Conservation (phyloP, 2,113 vertebrate genomes). For the Muntiacus reevesi region DNA sequence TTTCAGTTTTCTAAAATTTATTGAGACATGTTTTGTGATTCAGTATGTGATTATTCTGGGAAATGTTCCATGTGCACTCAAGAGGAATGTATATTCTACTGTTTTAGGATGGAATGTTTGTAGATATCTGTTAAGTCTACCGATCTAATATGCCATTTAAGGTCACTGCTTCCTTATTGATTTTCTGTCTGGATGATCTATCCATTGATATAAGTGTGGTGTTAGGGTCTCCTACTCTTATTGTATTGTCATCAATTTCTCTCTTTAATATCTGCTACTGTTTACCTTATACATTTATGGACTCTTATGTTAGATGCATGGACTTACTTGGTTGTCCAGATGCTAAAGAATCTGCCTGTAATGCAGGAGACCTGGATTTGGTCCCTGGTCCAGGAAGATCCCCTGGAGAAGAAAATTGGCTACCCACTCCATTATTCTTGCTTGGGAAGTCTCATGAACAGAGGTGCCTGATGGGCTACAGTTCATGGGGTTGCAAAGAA, state of each 20-base stretch:
- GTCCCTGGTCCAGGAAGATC: not conserved
- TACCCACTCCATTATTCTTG: not conserved
- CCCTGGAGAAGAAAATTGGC: not conserved
- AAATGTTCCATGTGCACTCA: not conserved
- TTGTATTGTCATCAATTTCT: not conserved
- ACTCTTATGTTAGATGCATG: not conserved
- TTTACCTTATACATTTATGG: not conserved
- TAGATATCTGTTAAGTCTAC: not conserved
- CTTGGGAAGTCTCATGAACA: not conserved
- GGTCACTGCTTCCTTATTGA: not conserved
- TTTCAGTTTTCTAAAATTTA: not conserved
- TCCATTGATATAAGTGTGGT: not conserved
- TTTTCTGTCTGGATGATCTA: not conserved
- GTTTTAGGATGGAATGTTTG: not conserved
- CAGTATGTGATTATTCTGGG: not conserved
- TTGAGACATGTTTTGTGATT: not conserved
- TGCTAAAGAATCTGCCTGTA: not conserved
- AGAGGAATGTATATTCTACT: not conserved
- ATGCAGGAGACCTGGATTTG: not conserved
- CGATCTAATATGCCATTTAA: not conserved
- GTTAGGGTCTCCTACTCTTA: not conserved
- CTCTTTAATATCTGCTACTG: not conserved
- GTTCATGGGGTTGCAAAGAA: not conserved
- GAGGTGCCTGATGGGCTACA: not conserved
- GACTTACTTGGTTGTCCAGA: not conserved